phyloP scores from a whole-genome alignment of 2,113 vertebrate species.

The Butastur rufipennis region DNA sequence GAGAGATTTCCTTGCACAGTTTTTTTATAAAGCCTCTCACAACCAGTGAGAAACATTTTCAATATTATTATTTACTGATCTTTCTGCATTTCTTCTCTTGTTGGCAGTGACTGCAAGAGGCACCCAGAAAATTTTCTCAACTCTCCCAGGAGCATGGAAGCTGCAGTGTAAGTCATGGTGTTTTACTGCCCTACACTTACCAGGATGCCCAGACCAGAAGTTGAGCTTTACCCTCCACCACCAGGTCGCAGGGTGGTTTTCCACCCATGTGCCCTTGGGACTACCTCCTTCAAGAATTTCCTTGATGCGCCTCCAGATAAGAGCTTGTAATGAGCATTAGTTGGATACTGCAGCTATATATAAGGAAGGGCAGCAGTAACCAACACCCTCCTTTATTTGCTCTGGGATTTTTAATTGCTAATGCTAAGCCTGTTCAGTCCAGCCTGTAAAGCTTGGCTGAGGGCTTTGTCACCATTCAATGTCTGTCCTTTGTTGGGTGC shows the following conservation, averaged over 20 bases:
- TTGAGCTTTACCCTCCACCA: neutral
- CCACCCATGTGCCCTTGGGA: neutral
- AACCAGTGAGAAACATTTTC: neutral
- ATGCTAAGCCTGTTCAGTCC: neutral
- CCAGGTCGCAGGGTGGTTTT: neutral
- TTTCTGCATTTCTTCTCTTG: neutral
- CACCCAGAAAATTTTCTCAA: neutral
- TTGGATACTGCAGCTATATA: neutral
- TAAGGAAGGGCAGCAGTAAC: neutral
- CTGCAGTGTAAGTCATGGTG: accelerated
- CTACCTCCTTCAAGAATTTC: neutral
- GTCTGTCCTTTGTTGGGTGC: neutral
- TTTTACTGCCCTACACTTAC: neutral
- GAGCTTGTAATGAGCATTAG: neutral
- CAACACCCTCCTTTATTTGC: slow-evolving; percentile 40
- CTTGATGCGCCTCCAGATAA: slow-evolving; percentile 19
- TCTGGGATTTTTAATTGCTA: neutral
- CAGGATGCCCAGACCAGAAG: neutral
- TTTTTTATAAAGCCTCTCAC: neutral
- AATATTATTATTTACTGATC: neutral
- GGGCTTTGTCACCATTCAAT: neutral
- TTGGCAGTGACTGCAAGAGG: neutral
- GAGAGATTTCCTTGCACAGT: neutral
- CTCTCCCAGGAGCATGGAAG: neutral
- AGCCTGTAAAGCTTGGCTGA: neutral